Conservation (phyloP, 2,113 vertebrate species). For the Donacobius atricapilla region DNA sequence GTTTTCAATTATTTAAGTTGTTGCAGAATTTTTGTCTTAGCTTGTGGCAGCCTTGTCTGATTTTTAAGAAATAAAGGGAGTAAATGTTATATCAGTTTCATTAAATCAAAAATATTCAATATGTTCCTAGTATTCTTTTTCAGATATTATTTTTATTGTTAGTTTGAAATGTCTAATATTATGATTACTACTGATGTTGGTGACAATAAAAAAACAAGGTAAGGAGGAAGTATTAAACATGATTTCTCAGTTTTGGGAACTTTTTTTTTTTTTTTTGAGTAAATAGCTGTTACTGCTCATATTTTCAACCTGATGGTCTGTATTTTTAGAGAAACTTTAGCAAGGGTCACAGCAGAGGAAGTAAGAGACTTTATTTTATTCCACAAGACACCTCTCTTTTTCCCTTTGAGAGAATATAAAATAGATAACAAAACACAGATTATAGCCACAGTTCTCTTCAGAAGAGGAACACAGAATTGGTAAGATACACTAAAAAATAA, state of each 20-base stretch:
- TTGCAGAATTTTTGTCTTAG: not conserved
- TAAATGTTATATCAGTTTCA: not conserved
- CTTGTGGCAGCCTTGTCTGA: not conserved
- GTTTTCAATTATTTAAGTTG: not conserved
- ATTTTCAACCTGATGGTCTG: not conserved
- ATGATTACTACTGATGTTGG: not conserved
- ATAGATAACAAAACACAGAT: not conserved
- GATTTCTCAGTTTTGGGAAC: not conserved
- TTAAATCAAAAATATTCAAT: not conserved
- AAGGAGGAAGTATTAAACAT: not conserved
- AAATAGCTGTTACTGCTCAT: not conserved
- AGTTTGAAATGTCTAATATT: not conserved
- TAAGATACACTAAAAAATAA: not conserved
- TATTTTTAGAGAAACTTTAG: not conserved
- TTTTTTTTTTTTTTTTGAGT: not conserved
- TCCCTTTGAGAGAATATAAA: not conserved
- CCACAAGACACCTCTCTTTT: not conserved
- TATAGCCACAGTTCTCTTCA: not conserved
- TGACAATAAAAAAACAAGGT: not conserved
- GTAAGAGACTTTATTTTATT: not conserved
- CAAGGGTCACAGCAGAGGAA: not conserved
- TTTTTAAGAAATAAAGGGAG: not conserved
- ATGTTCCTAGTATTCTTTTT: not conserved
- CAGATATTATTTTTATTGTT: not conserved
- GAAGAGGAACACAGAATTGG: rapidly evolving